These are phyloP conservation scores for Chymomyza caudatula DNA, from an alignment of 2,888 invertebrate genomes.

Conservation along the genomic window DNA sequence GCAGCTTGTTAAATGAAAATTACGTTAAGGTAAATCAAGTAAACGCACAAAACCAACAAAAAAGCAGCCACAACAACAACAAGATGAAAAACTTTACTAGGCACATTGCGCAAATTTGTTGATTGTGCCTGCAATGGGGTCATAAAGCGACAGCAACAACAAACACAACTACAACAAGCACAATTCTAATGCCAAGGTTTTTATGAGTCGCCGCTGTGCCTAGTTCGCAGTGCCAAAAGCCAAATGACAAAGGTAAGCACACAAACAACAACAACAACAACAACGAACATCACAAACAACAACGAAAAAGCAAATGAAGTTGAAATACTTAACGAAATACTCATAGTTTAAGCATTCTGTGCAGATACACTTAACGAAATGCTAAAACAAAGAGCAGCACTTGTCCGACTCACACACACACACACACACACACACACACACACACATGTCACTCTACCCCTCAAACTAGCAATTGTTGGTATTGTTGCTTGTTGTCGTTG, in stretches of 20 bases:
- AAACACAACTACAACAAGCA: slow-evolving; percentile 12
- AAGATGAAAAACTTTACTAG: background rate
- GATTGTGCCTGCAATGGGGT: slow-evolving; percentile 54
- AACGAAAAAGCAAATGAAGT: slow-evolving; percentile 49
- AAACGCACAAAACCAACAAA: background rate
- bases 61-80: background rate
- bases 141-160: slow-evolving; percentile 49
- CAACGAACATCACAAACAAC: slow-evolving; percentile 17
- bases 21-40: slow-evolving; percentile 6
- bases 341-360: background rate
- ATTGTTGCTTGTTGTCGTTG: slow-evolving; percentile 24
- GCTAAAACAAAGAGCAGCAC: slow-evolving; percentile 31
- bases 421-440: slow-evolving; percentile 9
- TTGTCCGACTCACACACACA: slow-evolving; percentile 9
- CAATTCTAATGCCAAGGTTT: background rate
- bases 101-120: slow-evolving; percentile 52
- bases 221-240: background rate
- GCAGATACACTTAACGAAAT: slow-evolving; percentile 27
- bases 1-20: slow-evolving; percentile 16
- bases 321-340: slow-evolving; percentile 61
- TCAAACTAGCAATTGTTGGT: background rate
- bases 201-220: background rate
- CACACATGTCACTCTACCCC: background rate
- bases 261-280: too few relatives aligned
- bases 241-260: slow-evolving; percentile 5